A percentile compares a stretch with the other conserved stretches of the same genome.
Conservation (phyloP, 2,113 vertebrate genomes). For the Gasterosteus nipponicus region DNA sequence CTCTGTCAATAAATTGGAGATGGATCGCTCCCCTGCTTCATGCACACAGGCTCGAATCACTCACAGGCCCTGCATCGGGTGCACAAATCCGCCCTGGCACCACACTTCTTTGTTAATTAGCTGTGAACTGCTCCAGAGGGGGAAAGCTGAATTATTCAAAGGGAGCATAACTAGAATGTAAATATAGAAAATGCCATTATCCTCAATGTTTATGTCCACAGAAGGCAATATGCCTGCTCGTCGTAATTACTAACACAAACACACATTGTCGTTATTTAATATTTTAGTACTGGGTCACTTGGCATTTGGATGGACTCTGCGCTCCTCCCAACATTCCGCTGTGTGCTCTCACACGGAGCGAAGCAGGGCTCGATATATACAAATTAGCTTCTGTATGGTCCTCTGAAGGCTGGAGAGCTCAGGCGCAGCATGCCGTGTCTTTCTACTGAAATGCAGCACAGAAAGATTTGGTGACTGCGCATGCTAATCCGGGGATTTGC, state of each 20-base stretch:
- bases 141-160: conserved; percentile 72
- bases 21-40: conserved; percentile 64
- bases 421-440: background rate
- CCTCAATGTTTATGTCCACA: conserved; percentile 37
- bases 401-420: conserved; percentile 4
- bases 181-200: conserved; percentile 64
- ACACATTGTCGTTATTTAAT: conserved; percentile 53
- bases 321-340: conserved; percentile 31
- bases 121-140: conserved; percentile 69
- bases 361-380: conserved; percentile 23
- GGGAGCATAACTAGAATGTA: conserved; percentile 61
- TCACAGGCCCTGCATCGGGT: conserved; percentile 63
- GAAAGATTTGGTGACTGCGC: conserved; percentile 8
- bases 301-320: conserved; percentile 35
- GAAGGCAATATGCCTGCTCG: conserved; percentile 20
- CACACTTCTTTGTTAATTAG: conserved; percentile 75
- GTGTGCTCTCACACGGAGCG: conserved; percentile 10
- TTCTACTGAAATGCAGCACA: conserved; percentile 24
- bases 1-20: conserved; percentile 73
- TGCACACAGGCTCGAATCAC: conserved; percentile 62
- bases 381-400: conserved; percentile 32
- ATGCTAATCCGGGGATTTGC: background rate
- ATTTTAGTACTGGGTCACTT: conserved; percentile 50
- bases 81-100: conserved; percentile 60
- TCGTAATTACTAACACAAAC: conserved; percentile 52